Percentiles rank a stretch among this genome's conserved stretches.
Evolutionary conservation across 2,113 vertebrate species (phyloP).

Genomic region (Triplophysa dalaica): DNA sequence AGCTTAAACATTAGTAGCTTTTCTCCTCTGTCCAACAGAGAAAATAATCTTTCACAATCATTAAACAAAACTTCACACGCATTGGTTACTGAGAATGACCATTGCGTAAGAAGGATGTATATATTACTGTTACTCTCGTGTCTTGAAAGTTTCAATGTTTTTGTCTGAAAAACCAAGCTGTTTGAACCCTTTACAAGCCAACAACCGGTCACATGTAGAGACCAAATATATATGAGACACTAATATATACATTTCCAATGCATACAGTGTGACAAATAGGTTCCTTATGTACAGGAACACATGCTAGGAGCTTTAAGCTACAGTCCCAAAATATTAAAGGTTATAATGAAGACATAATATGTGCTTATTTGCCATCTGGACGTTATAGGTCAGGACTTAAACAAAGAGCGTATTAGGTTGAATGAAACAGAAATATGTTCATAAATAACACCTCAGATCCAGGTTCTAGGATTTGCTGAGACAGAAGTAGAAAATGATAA

Average conservation of each 20-base stretch:
- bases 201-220: slow-evolving; percentile 3
- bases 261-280: slow-evolving; percentile 38
- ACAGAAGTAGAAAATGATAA: not conserved
- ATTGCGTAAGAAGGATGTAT: slow-evolving; percentile 61
- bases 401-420: not conserved
- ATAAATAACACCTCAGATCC: slow-evolving; percentile 52
- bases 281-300: slow-evolving; percentile 53
- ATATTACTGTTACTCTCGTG: slow-evolving; percentile 1
- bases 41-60: slow-evolving; percentile 56
- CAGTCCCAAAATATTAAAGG: slow-evolving; percentile 29
- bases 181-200: slow-evolving; percentile 3
- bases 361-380: slow-evolving; percentile 51
- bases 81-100: slow-evolving; percentile 33
- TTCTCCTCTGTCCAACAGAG: slow-evolving; percentile 54
- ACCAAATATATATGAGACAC: slow-evolving; percentile 51
- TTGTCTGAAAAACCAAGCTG: slow-evolving; percentile 63
- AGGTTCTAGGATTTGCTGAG: slow-evolving; percentile 56
- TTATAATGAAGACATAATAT: slow-evolving; percentile 27
- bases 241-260: slow-evolving; percentile 64
- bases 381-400: slow-evolving; percentile 29
- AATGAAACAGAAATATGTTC: not conserved
- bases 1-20: slow-evolving; percentile 52
- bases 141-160: slow-evolving; percentile 49
- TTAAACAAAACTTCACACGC: slow-evolving; percentile 56
- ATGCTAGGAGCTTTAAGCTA: slow-evolving; percentile 39